A percentile compares a stretch with the other conserved stretches of the same genome.
phyloP scores from a whole-genome alignment of 2,797 vertebrate species.

The Podarcis lilfordi region DNA sequence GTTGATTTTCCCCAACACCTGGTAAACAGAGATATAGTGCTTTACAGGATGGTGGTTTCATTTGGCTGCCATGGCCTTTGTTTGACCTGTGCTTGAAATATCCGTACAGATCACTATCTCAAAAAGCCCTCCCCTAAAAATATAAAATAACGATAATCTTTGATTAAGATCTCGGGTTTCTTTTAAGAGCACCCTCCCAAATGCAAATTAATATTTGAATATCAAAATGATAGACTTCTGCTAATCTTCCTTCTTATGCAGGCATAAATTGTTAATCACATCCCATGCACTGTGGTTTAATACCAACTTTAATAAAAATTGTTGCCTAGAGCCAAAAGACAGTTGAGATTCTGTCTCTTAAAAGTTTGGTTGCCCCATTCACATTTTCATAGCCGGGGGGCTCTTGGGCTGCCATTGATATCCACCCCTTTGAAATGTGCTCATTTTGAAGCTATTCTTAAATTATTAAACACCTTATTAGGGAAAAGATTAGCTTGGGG shows the following conservation, averaged over 20 bases:
- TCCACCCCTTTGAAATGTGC: conserved; percentile 75
- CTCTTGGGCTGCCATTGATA: conserved; percentile 67
- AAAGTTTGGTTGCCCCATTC: conserved; percentile 74
- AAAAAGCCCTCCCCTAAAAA: conserved; percentile 43
- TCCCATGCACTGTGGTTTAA: conserved; percentile 78
- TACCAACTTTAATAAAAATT: conserved; percentile 82
- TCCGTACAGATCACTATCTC: neutral
- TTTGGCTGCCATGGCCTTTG: neutral
- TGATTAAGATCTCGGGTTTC: conserved; percentile 22
- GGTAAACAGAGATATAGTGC: neutral
- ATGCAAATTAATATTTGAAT: conserved; percentile 80
- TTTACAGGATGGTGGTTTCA: neutral
- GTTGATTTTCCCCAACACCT: neutral
- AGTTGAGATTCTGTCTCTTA: conserved; percentile 72
- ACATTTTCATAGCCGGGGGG: conserved; percentile 65
- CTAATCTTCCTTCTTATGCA: conserved; percentile 79
- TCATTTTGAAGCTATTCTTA: conserved; percentile 74
- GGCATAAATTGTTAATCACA: conserved; percentile 80
- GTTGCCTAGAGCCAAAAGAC: conserved; percentile 75
- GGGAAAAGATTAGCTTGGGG: conserved; percentile 68
- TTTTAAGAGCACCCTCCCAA: conserved; percentile 44
- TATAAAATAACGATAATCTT: conserved; percentile 45
- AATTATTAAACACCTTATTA: conserved; percentile 80
- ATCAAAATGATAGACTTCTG: conserved; percentile 77
- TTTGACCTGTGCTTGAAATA: neutral